Percentiles rank a stretch among this genome's conserved stretches.
Evolutionary conservation across 1,140 invertebrate species (phyloP).

Genomic region (Melitaea cinxia): DNA sequence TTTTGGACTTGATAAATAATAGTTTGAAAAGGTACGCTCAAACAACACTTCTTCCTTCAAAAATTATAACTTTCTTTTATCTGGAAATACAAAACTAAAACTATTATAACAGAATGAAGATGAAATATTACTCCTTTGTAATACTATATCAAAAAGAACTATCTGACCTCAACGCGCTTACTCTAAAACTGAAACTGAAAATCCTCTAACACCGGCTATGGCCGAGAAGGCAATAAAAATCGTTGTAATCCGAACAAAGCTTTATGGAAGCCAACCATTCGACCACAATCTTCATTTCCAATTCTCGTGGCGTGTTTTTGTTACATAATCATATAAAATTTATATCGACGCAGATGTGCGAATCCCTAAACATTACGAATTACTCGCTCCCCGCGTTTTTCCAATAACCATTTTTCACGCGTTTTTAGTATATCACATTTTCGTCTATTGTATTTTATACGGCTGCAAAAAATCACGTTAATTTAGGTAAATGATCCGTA

Average conservation of each 20-base stretch:
- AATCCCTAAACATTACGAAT: slow-evolving; percentile 4
- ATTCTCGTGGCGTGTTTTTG: slow-evolving; percentile 14
- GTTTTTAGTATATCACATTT: slow-evolving; percentile 6
- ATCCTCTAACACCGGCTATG: slow-evolving; percentile 14
- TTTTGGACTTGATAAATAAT: no score
- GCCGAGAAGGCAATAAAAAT: slow-evolving; percentile 19
- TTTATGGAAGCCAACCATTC: slow-evolving; percentile 15
- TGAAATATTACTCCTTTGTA: not conserved
- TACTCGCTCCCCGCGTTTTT: not conserved
- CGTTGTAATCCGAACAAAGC: slow-evolving; percentile 23
- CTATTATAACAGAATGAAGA: no score
- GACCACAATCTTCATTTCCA: slow-evolving; percentile 14
- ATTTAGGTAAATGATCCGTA: slow-evolving; percentile 10
- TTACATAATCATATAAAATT: slow-evolving; percentile 15
- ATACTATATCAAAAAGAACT: slow-evolving; percentile 1
- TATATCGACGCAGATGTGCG: slow-evolving; percentile 6
- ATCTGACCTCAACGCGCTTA: slow-evolving; percentile 2
- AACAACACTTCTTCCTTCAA: no score
- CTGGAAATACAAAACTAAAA: no score
- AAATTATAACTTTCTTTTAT: no score
- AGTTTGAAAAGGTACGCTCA: no score
- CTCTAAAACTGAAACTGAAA: not conserved
- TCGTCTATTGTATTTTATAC: slow-evolving; percentile 8
- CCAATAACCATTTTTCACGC: slow-evolving; percentile 6
- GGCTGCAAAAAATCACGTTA: slow-evolving; percentile 3